These are phyloP conservation scores for Irena cyanogastra DNA, from an alignment of 2,113 vertebrate genomes.

Conservation along the genomic window DNA sequence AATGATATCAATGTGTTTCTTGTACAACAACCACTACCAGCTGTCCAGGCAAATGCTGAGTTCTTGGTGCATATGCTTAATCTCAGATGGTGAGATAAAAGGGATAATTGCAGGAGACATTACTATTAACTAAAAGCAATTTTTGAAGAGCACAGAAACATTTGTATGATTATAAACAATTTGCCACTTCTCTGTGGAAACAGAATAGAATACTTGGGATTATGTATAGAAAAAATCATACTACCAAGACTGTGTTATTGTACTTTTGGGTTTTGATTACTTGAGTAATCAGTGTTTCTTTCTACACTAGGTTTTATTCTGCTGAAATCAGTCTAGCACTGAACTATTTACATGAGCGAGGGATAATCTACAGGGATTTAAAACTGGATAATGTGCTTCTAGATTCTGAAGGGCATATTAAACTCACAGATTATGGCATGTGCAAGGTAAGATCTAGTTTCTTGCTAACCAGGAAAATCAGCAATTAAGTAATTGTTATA, in stretches of 20 bases:
- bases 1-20: not conserved
- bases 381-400: slow-evolving; percentile 97
- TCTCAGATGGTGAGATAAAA: slow-evolving; percentile 42
- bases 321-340: slow-evolving; percentile 97
- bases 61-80: slow-evolving; percentile 24
- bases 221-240: not conserved
- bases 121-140: not conserved
- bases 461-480: not conserved
- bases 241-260: not conserved
- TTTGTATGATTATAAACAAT: not conserved
- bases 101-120: not conserved
- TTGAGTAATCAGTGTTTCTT: not conserved
- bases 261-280: not conserved
- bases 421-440: slow-evolving; percentile 99
- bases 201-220: not conserved
- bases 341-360: slow-evolving; percentile 97
- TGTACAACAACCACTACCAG: not conserved
- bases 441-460: slow-evolving; percentile 84
- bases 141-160: not conserved
- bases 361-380: slow-evolving; percentile 98
- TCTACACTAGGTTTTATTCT: slow-evolving; percentile 89
- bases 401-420: slow-evolving; percentile 98
- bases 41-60: slow-evolving; percentile 39
- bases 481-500: not conserved
- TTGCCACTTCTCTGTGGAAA: not conserved